Conservation (phyloP, 2,113 vertebrate genomes). For the Colistium nudipinnis region DNA sequence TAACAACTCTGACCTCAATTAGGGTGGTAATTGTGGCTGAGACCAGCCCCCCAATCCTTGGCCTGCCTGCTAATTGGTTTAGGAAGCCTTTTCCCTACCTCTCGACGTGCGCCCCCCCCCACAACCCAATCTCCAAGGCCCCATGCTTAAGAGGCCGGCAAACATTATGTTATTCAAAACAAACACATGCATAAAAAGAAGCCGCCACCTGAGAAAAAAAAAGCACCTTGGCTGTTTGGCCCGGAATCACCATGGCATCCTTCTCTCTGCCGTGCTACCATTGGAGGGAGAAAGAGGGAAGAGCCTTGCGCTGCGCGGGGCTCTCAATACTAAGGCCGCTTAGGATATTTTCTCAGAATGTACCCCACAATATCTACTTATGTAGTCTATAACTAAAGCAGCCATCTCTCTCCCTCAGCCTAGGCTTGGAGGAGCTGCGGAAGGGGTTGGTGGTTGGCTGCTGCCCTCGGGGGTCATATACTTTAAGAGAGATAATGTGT, state of each 20-base stretch:
- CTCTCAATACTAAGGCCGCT: slow-evolving; percentile 58
- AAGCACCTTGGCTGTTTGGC: neutral
- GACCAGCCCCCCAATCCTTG: slow-evolving; percentile 62
- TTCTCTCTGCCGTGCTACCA: slow-evolving; percentile 33
- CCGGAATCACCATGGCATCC: slow-evolving; percentile 2
- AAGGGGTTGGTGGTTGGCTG: slow-evolving; percentile 62
- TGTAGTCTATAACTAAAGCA: slow-evolving; percentile 69
- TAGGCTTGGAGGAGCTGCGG: slow-evolving; percentile 58
- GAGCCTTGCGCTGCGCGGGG: slow-evolving; percentile 23
- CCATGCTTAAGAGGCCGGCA: slow-evolving; percentile 26
- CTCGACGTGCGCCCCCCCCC: neutral
- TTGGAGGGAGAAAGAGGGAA: slow-evolving; percentile 7
- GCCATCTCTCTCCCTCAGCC: slow-evolving; percentile 47
- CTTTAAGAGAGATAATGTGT: slow-evolving; percentile 64
- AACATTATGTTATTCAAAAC: slow-evolving; percentile 34
- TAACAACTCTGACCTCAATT: slow-evolving; percentile 86
- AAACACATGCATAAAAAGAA: slow-evolving; percentile 32
- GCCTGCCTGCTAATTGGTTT: slow-evolving; percentile 77
- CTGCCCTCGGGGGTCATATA: slow-evolving; percentile 68
- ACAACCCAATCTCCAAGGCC: slow-evolving; percentile 13
- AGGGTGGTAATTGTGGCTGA: slow-evolving; percentile 81
- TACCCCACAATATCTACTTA: slow-evolving; percentile 66
- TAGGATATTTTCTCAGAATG: slow-evolving; percentile 62
- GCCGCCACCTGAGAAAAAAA: slow-evolving; percentile 27
- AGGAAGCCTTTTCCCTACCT: slow-evolving; percentile 57